Conservation (phyloP, 2,113 vertebrate species). For the human region DNA sequence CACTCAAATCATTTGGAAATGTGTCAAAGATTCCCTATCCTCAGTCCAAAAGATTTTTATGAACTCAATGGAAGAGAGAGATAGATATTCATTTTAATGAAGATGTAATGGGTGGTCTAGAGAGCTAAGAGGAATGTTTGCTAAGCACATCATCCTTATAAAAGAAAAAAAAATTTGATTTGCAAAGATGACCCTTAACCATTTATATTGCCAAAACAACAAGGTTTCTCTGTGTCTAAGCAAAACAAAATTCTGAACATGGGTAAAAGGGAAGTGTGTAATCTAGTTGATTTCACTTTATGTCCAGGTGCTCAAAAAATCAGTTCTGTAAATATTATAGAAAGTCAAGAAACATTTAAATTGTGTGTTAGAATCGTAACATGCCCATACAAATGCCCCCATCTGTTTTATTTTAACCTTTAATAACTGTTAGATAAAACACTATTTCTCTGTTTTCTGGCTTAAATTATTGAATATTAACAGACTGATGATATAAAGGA, state of each 20-base stretch:
- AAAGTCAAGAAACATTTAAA: slow-evolving; percentile 9
- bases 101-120: neutral
- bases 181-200: neutral
- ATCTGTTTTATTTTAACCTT: neutral
- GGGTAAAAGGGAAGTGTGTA: neutral
- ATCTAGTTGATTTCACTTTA: neutral
- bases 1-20: neutral
- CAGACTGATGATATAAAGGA: slow-evolving; percentile 28
- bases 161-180: neutral
- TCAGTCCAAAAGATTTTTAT: neutral
- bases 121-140: neutral
- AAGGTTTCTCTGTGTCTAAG: neutral
- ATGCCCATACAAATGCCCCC: neutral
- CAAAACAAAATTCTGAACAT: neutral
- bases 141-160: neutral
- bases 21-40: neutral
- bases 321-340: neutral
- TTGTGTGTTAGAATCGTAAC: neutral
- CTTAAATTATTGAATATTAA: slow-evolving; percentile 62
- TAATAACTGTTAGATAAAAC: slow-evolving; percentile 2
- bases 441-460: neutral
- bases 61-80: neutral
- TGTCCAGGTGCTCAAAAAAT: neutral
- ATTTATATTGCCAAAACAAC: neutral
- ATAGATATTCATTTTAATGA: neutral